These are phyloP conservation scores for Rhaphigaster nebulosa DNA, from an alignment of 2,888 invertebrate species.

Conservation along the genomic window DNA sequence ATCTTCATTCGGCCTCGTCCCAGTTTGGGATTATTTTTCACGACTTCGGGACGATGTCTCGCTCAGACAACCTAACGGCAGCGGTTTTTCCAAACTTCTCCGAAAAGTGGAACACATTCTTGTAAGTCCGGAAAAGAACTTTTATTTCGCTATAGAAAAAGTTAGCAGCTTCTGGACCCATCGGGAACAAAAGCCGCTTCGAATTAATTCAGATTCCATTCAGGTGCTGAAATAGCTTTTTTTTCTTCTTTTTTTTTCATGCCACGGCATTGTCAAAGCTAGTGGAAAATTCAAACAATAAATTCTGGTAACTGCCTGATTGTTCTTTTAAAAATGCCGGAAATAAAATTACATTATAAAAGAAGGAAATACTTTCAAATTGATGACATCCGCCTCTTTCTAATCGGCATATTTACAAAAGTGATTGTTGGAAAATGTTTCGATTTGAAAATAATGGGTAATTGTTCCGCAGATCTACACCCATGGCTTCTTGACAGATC, in stretches of 20 bases:
- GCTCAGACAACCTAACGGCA: not conserved
- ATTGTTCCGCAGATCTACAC: no score
- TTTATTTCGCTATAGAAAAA: conserved; percentile 3
- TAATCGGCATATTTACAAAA: not conserved
- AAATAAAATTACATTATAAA: not conserved
- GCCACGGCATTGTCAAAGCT: not conserved
- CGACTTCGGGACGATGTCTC: not conserved
- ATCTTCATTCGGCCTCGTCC: conserved; percentile 17
- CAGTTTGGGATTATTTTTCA: conserved; percentile 22
- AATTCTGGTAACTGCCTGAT: not conserved
- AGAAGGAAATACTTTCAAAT: not conserved
- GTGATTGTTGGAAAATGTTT: not conserved
- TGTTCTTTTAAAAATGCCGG: not conserved
- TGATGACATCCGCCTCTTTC: not conserved
- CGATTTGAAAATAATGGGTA: no score
- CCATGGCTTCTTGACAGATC: no score
- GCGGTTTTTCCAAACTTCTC: not conserved
- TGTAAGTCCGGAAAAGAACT: not conserved
- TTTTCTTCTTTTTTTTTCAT: not conserved
- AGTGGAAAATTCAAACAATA: not conserved
- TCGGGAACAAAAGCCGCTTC: not conserved
- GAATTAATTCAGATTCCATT: not conserved
- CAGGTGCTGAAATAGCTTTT: not conserved
- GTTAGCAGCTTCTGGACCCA: not conserved
- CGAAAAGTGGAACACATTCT: not conserved